These are phyloP conservation scores for Lordiphosa stackelbergi DNA, from an alignment of 1,140 invertebrate species.

Conservation along the genomic window DNA sequence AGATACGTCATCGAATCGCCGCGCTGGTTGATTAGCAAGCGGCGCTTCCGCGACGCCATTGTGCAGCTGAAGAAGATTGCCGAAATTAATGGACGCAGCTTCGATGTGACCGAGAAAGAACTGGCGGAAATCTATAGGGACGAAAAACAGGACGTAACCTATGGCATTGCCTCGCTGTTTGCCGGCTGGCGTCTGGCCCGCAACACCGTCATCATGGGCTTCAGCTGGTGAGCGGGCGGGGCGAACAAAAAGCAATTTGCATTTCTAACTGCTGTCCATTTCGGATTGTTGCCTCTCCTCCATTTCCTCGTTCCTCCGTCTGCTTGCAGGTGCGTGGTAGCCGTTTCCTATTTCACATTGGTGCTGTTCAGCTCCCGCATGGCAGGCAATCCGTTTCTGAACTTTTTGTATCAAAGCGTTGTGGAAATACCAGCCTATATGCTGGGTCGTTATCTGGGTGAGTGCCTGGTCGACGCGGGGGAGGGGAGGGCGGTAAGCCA, in stretches of 20 bases:
- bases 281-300: neutral
- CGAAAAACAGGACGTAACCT: constrained; percentile 75
- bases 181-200: constrained; percentile 79
- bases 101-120: constrained; percentile 77
- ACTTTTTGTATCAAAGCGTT: constrained; percentile 82
- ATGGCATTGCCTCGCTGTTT: constrained; percentile 80
- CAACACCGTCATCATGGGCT: constrained; percentile 80
- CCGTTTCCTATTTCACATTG: constrained; percentile 81
- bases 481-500: constrained; percentile 17
- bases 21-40: constrained; percentile 82
- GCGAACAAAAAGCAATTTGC: constrained; percentile 53
- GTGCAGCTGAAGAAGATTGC: constrained; percentile 80
- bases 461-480: constrained; percentile 21
- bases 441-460: constrained; percentile 77
- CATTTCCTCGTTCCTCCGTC: constrained; percentile 2
- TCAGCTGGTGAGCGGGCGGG: constrained; percentile 74
- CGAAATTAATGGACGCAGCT: constrained; percentile 80
- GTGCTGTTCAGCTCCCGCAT: constrained; percentile 81
- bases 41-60: constrained; percentile 79
- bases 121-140: constrained; percentile 62
- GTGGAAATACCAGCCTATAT: constrained; percentile 81
- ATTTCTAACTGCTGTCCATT: constrained; percentile 51
- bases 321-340: constrained; percentile 79
- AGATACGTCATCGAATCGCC: constrained; percentile 82
- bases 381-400: constrained; percentile 83